Base-by-base conservation (phyloP, 1,140 invertebrate genomes). In the Listronotus oregonensis region DNA sequence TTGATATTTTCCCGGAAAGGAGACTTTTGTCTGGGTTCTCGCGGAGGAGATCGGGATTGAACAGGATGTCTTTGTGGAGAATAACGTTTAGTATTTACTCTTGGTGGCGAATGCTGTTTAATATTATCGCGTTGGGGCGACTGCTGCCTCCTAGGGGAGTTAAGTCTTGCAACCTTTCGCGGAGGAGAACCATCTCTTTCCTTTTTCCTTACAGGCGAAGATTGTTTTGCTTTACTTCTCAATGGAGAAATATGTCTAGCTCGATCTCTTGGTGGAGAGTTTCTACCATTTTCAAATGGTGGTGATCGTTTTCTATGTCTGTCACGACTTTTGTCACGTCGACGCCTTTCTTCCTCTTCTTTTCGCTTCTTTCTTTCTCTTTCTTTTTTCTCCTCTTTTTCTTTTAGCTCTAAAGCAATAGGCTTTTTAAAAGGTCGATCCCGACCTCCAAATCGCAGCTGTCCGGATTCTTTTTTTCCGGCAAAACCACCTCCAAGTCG, bases 401-500 rank as follows among this genome's bases (percentile, higher is more conserved):
- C 71, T 52, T 68, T 71, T 9, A 75, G 39, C 59, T 78, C 75
- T 37, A 78, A 64, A 64, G 66, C 62, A 42, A 88, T 84, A 3
- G 89, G 89, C 78, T 84, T 86, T 69, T 81, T 86, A 66, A 89
- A 95, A 0, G 90, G 91, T 73, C 91, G 81, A 51, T 89, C 86
- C 72, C 83, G 83, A 21, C 93, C 89, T 7, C 94, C 94, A 84
- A 95, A 96, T 66, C 93, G 81, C 14, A 95, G 79, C 73, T 96
- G 94, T 0, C 94, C 93, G 3, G 93, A 93, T 78, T 94, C 90
- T 72, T 93, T 95, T 69, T 85, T 87, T 0, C 93, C 94, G 10
- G 92, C 92, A 75, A 95, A 90, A 14, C 93, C 94, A 46, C 93
- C 94, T 27, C 93, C 94, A 8, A 95, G 78, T 75, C 93, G 80